Percentiles rank a stretch among this genome's conserved stretches.
phyloP scores from a whole-genome alignment of 2,113 vertebrate genomes.

The Spheniscus mendiculus region DNA sequence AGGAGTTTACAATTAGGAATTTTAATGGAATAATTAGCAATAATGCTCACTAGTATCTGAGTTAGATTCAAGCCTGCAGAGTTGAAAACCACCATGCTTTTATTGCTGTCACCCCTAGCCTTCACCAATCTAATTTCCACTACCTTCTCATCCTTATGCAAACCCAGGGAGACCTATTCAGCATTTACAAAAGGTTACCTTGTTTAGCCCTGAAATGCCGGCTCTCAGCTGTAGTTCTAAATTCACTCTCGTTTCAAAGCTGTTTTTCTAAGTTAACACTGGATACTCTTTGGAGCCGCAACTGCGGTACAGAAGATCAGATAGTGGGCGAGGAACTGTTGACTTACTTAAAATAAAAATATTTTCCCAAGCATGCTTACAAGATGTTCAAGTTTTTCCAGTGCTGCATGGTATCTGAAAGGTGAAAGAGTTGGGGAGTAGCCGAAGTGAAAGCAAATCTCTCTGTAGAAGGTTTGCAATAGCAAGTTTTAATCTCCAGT shows the following conservation, averaged over 20 bases:
- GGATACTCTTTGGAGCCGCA: not conserved
- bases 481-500: conserved; percentile 29
- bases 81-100: not conserved
- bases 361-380: not conserved
- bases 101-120: not conserved
- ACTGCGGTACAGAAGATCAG: not conserved
- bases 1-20: not conserved
- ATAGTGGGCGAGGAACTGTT: not conserved
- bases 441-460: not conserved
- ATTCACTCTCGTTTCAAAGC: not conserved
- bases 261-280: not conserved
- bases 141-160: not conserved
- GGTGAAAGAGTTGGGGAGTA: not conserved
- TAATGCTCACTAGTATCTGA: not conserved
- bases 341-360: conserved; percentile 10
- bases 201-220: not conserved
- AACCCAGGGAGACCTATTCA: not conserved
- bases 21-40: not conserved
- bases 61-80: not conserved
- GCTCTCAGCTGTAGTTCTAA: not conserved
- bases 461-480: conserved; percentile 23
- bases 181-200: not conserved
- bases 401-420: not conserved
- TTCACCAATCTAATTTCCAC: not conserved
- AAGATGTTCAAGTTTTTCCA: not conserved